Conservation (phyloP, 2,113 vertebrate genomes). For the Boulengeromyrus knoepffleri region DNA sequence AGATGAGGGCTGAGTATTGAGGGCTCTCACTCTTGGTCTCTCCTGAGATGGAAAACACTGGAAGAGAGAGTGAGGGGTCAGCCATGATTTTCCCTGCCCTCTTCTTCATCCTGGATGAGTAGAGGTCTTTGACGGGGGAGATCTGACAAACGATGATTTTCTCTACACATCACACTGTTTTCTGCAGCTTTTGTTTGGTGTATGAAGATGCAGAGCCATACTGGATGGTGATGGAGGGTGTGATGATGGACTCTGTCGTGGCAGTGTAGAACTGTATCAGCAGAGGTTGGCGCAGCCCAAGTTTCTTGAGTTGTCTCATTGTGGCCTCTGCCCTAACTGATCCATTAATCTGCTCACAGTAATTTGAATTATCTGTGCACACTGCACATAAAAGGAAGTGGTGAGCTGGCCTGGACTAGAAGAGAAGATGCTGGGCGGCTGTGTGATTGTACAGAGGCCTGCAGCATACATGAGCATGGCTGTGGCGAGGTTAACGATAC, state of each 20-base stretch:
- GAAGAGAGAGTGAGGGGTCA: background rate
- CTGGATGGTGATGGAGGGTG: background rate
- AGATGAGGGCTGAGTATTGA: background rate
- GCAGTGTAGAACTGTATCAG: background rate
- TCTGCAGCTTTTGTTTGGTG: background rate
- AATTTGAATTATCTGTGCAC: background rate
- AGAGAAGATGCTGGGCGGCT: background rate
- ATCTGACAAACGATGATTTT: background rate
- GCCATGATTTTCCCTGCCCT: background rate
- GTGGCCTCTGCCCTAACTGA: background rate
- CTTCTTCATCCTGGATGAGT: background rate
- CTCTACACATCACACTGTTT: background rate
- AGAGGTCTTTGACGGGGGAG: background rate
- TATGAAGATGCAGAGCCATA: background rate
- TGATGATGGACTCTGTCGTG: background rate
- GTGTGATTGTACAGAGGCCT: background rate
- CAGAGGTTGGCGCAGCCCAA: background rate
- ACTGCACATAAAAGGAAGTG: background rate
- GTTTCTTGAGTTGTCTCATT: background rate
- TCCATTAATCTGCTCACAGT: background rate
- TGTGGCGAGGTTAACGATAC: background rate
- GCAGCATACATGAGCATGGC: background rate
- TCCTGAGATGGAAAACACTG: background rate
- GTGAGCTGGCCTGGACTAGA: background rate
- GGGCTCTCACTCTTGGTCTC: background rate